phyloP scores from a whole-genome alignment of 2,888 invertebrate species.

The Eueremaeus valkanovi region DNA sequence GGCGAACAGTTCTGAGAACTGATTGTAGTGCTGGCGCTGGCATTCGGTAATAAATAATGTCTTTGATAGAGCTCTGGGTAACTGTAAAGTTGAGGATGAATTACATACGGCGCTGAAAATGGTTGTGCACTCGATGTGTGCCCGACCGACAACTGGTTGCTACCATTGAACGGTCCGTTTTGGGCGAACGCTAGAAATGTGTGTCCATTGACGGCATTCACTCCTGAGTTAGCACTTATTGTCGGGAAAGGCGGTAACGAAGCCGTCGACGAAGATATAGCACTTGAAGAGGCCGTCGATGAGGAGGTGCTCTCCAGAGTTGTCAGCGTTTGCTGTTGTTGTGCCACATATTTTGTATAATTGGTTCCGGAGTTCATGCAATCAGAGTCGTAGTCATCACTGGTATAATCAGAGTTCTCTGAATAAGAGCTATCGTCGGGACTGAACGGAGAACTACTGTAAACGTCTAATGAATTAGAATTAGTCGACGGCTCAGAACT shows the following conservation, averaged over 20 bases:
- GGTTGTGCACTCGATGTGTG: constrained; percentile 9
- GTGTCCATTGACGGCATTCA: constrained; percentile 4
- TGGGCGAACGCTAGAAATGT: constrained; percentile 20
- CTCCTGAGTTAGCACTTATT: constrained; percentile 25
- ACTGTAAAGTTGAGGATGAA: constrained; percentile 28
- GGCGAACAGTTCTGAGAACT: constrained; percentile 15
- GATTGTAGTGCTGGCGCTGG: constrained; percentile 12
- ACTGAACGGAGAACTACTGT: constrained; percentile 48
- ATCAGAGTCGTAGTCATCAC: constrained; percentile 48
- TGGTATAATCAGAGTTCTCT: constrained; percentile 53
- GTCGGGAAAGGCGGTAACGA: constrained; percentile 40
- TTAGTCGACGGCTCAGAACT: constrained; percentile 40
- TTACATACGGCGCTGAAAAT: constrained; percentile 14
- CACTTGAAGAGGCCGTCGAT: constrained; percentile 11
- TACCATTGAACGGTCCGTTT: constrained; percentile 19
- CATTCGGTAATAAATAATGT: constrained; percentile 31
- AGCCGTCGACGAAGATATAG: constrained; percentile 22
- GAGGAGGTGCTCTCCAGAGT: constrained; percentile 25
- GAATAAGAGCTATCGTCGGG: constrained; percentile 53
- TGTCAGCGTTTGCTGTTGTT: constrained; percentile 5
- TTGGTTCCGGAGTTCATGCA: constrained; percentile 34
- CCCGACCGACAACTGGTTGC: constrained; percentile 19
- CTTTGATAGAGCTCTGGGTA: constrained; percentile 29
- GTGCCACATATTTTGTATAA: background rate
- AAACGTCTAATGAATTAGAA: constrained; percentile 49